Evolutionary conservation across 1,140 invertebrate genomes (phyloP).

Genomic region (Mercenaria mercenaria): DNA sequence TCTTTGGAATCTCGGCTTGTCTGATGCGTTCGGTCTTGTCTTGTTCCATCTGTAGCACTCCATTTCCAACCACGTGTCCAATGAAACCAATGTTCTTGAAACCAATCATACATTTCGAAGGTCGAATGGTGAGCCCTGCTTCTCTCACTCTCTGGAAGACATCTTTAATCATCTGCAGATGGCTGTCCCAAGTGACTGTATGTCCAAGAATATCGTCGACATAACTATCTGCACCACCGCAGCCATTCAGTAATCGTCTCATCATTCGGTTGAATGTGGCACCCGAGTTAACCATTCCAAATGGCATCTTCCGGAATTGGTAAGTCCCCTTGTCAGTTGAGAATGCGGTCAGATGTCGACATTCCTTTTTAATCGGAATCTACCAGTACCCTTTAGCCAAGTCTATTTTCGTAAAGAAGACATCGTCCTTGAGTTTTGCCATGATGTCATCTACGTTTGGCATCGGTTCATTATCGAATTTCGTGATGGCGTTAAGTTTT

Average conservation of each 20-base stretch:
- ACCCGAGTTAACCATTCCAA: slow-evolving; percentile 69
- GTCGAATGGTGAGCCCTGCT: slow-evolving; percentile 54
- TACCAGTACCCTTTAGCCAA: not conserved
- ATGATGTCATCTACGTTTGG: slow-evolving; percentile 13
- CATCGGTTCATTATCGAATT: not conserved
- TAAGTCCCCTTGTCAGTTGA: slow-evolving; percentile 48
- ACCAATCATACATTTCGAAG: slow-evolving; percentile 63
- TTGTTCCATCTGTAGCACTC: slow-evolving; percentile 71
- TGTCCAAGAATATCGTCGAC: slow-evolving; percentile 71
- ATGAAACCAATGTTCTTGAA: slow-evolving; percentile 53
- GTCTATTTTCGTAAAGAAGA: slow-evolving; percentile 16
- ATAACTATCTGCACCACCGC: slow-evolving; percentile 57
- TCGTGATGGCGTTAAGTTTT: slow-evolving; percentile 7
- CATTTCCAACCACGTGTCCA: slow-evolving; percentile 35
- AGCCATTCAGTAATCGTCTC: slow-evolving; percentile 66
- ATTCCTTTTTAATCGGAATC: not conserved
- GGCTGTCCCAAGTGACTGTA: slow-evolving; percentile 42
- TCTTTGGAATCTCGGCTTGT: slow-evolving; percentile 76
- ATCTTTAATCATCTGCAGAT: slow-evolving; percentile 18
- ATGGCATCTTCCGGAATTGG: slow-evolving; percentile 71
- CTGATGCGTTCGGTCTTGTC: slow-evolving; percentile 82
- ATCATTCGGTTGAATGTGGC: slow-evolving; percentile 66
- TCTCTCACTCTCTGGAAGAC: slow-evolving; percentile 53
- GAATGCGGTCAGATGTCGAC: slow-evolving; percentile 54
- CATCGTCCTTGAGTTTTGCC: not conserved